Conservation (phyloP, 2,888 invertebrate genomes). For the Calameuta pallipes region DNA sequence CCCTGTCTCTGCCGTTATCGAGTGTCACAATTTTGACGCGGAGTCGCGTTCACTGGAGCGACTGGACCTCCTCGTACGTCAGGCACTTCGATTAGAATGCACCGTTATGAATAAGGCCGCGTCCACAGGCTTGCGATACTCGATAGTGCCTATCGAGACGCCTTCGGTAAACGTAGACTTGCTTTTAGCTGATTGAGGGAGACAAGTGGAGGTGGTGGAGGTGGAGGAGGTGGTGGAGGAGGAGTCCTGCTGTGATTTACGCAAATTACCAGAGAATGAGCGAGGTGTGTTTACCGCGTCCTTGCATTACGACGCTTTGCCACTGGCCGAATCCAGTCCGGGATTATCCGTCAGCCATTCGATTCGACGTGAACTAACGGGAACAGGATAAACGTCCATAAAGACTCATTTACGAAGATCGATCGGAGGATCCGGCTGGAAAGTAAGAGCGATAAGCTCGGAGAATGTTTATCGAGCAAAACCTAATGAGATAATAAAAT, state of each 20-base stretch:
- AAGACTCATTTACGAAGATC: background rate
- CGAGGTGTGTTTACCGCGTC: background rate
- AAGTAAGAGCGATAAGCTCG: background rate
- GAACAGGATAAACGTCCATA: no score
- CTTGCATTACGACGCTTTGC: no score
- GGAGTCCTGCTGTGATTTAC: background rate
- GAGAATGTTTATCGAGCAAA: no score
- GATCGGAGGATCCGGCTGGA: background rate
- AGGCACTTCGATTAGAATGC: background rate
- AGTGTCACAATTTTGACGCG: no score
- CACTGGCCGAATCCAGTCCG: no score
- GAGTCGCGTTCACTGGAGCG: background rate
- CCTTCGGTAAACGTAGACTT: slow-evolving; percentile 52
- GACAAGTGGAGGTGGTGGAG: background rate
- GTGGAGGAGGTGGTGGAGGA: no score
- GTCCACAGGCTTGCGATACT: slow-evolving; percentile 29
- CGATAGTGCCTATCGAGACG: slow-evolving; percentile 44
- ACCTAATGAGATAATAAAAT: background rate
- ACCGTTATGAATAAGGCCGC: background rate
- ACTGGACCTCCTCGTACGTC: background rate
- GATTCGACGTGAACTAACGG: no score
- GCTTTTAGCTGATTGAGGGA: slow-evolving; percentile 61
- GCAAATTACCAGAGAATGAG: background rate
- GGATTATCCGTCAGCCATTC: no score
- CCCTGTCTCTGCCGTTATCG: no score